Evolutionary conservation across 2,797 vertebrate genomes (phyloP).

Genomic region (Hypotaenidia okinawae): DNA sequence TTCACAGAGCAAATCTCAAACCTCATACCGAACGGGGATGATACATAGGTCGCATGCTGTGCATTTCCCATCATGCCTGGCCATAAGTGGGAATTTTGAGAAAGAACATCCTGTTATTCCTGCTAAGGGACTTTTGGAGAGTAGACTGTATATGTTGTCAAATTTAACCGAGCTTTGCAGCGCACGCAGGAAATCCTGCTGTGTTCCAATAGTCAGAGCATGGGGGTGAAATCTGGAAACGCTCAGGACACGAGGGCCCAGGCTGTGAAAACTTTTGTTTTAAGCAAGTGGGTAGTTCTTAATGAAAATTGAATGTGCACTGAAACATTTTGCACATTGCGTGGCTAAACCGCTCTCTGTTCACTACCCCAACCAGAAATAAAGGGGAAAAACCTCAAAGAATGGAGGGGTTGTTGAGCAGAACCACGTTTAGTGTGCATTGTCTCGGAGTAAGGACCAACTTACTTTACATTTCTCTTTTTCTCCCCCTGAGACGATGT

Average conservation of each 20-base stretch:
- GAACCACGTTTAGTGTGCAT: not conserved
- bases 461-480: not conserved
- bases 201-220: not conserved
- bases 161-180: not conserved
- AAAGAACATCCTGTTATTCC: not conserved
- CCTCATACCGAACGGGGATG: not conserved
- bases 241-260: not conserved
- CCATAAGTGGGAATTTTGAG: not conserved
- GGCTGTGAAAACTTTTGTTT: not conserved
- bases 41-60: not conserved
- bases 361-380: not conserved
- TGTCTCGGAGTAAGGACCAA: not conserved
- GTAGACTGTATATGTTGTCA: not conserved
- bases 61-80: not conserved
- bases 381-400: not conserved
- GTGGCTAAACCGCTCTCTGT: not conserved
- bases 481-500: not conserved
- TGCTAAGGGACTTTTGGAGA: not conserved
- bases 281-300: not conserved
- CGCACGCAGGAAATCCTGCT: not conserved
- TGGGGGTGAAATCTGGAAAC: not conserved
- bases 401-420: fast-evolving
- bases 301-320: not conserved
- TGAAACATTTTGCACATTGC: not conserved
- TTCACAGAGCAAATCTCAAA: not conserved